Percentiles rank a stretch among this genome's conserved stretches.
These are phyloP conservation scores for Gila robusta DNA, from an alignment of 2,797 vertebrate genomes.

Conservation along the genomic window DNA sequence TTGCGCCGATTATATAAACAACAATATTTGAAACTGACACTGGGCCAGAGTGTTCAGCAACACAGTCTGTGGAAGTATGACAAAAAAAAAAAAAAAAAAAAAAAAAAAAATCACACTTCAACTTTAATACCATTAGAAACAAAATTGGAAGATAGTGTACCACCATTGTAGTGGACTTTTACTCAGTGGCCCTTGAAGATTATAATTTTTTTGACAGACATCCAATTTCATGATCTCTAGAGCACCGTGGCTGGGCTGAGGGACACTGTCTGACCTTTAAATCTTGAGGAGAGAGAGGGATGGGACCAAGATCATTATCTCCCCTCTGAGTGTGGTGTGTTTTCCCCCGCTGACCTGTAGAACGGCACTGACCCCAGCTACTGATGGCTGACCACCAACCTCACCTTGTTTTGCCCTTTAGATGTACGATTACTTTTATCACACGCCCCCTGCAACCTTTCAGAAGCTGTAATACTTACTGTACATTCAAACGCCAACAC, in stretches of 20 bases:
- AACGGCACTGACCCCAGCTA: not conserved
- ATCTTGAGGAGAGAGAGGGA: not conserved
- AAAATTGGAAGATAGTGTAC: not conserved
- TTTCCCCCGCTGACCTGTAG: not conserved
- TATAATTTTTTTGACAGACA: not conserved
- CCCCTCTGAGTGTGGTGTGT: constrained; percentile 6
- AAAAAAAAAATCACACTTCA: not conserved
- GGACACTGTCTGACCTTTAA: constrained; percentile 15
- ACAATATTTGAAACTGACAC: not conserved
- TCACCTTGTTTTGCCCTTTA: constrained; percentile 40
- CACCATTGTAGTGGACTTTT: not conserved
- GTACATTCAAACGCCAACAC: not conserved
- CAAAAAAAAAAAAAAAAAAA: rapidly evolving
- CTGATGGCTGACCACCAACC: constrained; percentile 18
- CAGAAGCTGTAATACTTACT: constrained; percentile 14
- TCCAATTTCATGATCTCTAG: constrained; percentile 20
- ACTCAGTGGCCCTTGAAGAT: constrained; percentile 8
- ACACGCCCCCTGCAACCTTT: constrained; percentile 5
- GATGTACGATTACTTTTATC: constrained; percentile 35
- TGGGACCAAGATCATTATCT: constrained; percentile 24
- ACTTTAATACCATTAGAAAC: not conserved
- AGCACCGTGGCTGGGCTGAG: not conserved
- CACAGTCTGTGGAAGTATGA: not conserved
- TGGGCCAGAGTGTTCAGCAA: not conserved
- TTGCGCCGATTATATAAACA: not conserved